A percentile compares a stretch with the other conserved stretches of the same genome.
phyloP scores from a whole-genome alignment of 2,113 vertebrate species.

The Gobiocypris rarus region DNA sequence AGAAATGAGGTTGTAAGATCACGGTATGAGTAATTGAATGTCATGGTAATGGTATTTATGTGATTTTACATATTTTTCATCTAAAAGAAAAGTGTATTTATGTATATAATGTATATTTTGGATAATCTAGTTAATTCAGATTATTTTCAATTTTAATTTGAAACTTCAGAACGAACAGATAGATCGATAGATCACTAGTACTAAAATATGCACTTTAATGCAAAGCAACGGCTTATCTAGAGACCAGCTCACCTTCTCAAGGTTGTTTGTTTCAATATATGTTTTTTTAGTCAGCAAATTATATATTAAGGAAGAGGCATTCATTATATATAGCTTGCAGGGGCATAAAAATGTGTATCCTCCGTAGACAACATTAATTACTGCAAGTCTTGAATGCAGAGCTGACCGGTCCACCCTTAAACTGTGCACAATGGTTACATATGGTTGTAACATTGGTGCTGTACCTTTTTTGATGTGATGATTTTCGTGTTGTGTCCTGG shows the following conservation, averaged over 20 bases:
- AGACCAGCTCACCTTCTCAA: slow-evolving; percentile 37
- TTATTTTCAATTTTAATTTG: too few species aligned
- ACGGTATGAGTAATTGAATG: not conserved
- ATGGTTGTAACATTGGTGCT: not conserved
- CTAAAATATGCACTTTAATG: not conserved
- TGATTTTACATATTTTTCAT: too few species aligned
- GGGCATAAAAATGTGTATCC: slow-evolving; percentile 30
- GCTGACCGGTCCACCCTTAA: not conserved
- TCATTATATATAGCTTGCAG: slow-evolving; percentile 46
- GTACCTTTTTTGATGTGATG: not conserved
- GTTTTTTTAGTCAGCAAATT: slow-evolving; percentile 58
- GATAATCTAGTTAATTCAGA: too few species aligned
- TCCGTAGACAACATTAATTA: slow-evolving; percentile 44
- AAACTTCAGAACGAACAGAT: not conserved
- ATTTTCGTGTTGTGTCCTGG: not conserved
- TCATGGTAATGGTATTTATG: not conserved
- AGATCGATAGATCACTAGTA: not conserved
- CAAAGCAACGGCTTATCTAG: slow-evolving; percentile 43
- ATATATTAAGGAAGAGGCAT: slow-evolving; percentile 44
- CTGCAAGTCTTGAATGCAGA: slow-evolving; percentile 27
- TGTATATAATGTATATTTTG: too few species aligned
- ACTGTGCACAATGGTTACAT: not conserved
- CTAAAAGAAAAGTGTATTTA: too few species aligned
- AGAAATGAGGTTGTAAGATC: not conserved
- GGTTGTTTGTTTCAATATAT: slow-evolving; percentile 47